Evolutionary conservation across 2,797 vertebrate genomes (phyloP), one percentile per base, ranked within the genome.

Genomic region (Lycodopsis pacificus): DNA sequence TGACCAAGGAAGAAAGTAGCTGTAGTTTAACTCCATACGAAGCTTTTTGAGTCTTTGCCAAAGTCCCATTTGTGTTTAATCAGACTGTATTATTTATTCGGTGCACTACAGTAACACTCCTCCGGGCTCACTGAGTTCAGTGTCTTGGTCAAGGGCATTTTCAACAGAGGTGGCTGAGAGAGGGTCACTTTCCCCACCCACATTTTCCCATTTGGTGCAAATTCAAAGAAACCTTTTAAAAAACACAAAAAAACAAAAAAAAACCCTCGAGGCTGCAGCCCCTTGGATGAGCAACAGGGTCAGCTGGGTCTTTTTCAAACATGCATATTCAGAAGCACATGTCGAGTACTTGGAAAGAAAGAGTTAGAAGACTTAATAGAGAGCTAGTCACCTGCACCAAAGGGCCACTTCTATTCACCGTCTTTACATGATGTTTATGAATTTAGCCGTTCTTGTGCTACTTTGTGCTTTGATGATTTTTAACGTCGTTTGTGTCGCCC

Each of bases 71-170:
- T 44, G 36, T 40, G 15, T 17, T 32, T 48, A 17, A 5, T 19
- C 13, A 61, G 14, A 34, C 10, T 0, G 36, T 32, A 14, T 73
- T 62, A 20, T 73, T 54, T 20, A 59, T 61, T 38, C 27, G 17
- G n/a, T 5, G 7, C 34, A 65, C 48, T 73, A 19, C 36, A 68
- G 53, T 15, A 36, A 4, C 25, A 42, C 62, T 80, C 77, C 75
- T 78, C 65, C 67, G 78, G 74, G 68, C 80, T 32, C 65, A 56
- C 14, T 17, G 65, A 83, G 84, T 81, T 88, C 77, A 76, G 53
- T 51, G 76, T 36, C 82, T 86, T 78, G 75, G 84, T 90, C 80
- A 79, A 84, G 86, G 86, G 80, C 81, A 77, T 83, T 85, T 73
- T 65, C 56, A 54, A 69, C 67, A 25, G 27, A 25, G 57, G 65